Conservation (phyloP, 2,888 invertebrate species). For the Lepidocyrtinus sp. region DNA sequence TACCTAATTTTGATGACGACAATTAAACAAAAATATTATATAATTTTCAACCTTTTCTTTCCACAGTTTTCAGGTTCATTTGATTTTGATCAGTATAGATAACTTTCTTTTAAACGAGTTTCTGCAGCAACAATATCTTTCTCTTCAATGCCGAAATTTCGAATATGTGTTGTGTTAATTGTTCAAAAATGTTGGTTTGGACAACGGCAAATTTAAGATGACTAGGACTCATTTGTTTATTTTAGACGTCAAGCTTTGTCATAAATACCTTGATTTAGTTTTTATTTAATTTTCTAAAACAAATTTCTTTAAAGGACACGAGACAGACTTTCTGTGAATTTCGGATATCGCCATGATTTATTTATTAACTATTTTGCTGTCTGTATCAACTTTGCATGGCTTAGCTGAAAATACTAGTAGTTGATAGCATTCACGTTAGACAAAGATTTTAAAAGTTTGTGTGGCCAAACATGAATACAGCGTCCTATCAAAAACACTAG, state of each 20-base stretch:
- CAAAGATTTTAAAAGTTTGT: too few relatives aligned
- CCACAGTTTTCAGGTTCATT: conserved; percentile 1
- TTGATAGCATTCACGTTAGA: background rate
- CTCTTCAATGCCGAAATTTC: background rate
- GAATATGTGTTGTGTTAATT: background rate
- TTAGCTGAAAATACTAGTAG: conserved; percentile 6
- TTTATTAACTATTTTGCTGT: background rate
- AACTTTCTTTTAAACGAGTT: background rate
- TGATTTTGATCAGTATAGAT: background rate
- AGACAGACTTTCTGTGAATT: background rate
- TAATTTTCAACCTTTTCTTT: background rate
- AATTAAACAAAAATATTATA: background rate
- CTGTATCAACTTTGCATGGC: background rate
- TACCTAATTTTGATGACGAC: conserved; percentile 45
- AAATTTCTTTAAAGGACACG: background rate
- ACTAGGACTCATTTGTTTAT: background rate
- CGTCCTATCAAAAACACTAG: too few relatives aligned
- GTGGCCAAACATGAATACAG: too few relatives aligned
- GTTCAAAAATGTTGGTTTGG: background rate
- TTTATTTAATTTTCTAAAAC: background rate
- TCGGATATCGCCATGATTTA: background rate
- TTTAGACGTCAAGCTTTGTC: background rate
- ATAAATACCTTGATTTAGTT: background rate
- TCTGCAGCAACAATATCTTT: background rate
- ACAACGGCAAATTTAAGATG: too few relatives aligned